A percentile compares a stretch with the other conserved stretches of the same genome.
phyloP scores from a whole-genome alignment of 2,797 vertebrate genomes.

The Melanotaenia maccullochi region DNA sequence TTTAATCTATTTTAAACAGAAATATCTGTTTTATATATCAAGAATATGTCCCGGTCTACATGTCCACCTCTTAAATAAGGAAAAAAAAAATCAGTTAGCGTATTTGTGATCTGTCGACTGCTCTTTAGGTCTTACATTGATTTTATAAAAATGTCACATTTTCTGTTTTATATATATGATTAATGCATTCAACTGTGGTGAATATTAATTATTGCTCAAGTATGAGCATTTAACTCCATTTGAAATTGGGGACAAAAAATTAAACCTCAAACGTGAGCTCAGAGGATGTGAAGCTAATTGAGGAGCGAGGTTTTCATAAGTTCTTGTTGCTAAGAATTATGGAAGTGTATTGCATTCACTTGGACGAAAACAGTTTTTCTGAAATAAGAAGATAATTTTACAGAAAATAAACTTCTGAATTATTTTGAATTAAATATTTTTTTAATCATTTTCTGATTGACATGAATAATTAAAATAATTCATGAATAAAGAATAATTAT shows the following conservation, averaged over 20 bases:
- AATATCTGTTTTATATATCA: not conserved
- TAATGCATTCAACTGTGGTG: not conserved
- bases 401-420: no score
- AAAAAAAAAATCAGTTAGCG: not conserved
- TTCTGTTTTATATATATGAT: not conserved
- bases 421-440: no score
- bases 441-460: no score
- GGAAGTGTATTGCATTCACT: not conserved
- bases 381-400: no score
- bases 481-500: no score
- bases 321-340: not conserved
- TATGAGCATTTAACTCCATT: not conserved
- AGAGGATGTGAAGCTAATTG: slow-evolving; percentile 1
- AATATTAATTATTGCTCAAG: not conserved
- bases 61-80: not conserved
- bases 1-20: not conserved
- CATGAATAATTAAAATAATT: no score
- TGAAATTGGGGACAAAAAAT: not conserved
- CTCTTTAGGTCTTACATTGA: not conserved
- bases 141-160: not conserved
- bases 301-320: not conserved
- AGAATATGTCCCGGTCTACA: not conserved
- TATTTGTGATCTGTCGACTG: not conserved
- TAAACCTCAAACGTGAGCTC: not conserved
- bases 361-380: not conserved